A percentile compares a stretch with the other conserved stretches of the same genome.
Evolutionary conservation across 2,113 vertebrate species (phyloP).

Genomic region (Perca flavescens): DNA sequence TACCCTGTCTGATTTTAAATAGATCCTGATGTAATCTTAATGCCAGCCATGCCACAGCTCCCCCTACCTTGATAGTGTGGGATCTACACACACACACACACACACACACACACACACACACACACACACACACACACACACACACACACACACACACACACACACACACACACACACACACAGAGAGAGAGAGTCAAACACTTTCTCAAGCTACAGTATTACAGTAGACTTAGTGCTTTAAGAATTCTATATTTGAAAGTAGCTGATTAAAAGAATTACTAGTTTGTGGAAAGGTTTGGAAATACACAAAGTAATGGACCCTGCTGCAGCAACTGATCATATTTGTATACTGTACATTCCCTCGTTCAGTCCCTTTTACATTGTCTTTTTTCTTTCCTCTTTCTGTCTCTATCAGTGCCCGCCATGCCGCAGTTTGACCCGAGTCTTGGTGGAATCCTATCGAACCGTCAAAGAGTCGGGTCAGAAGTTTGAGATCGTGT

Average conservation of each 20-base stretch:
- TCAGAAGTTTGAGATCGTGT: conserved; percentile 98
- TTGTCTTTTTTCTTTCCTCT: background rate
- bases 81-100: conserved; percentile 16
- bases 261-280: conserved; percentile 31
- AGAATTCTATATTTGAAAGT: conserved; percentile 28
- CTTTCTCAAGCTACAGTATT: conserved; percentile 36
- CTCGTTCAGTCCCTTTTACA: background rate
- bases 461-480: conserved; percentile 93
- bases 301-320: conserved; percentile 16
- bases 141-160: background rate
- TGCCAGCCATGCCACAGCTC: conserved; percentile 46
- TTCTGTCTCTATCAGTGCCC: conserved; percentile 87
- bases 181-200: conserved; percentile 2
- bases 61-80: conserved; percentile 19
- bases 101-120: background rate
- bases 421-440: conserved; percentile 94
- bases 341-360: background rate
- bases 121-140: background rate
- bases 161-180: background rate
- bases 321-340: background rate
- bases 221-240: conserved; percentile 43
- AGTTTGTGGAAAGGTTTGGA: conserved; percentile 33
- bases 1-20: background rate
- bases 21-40: conserved; percentile 56
- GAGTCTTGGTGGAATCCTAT: conserved; percentile 96